phyloP scores from a whole-genome alignment of 2,113 vertebrate genomes.

The Myotis brandtii region DNA sequence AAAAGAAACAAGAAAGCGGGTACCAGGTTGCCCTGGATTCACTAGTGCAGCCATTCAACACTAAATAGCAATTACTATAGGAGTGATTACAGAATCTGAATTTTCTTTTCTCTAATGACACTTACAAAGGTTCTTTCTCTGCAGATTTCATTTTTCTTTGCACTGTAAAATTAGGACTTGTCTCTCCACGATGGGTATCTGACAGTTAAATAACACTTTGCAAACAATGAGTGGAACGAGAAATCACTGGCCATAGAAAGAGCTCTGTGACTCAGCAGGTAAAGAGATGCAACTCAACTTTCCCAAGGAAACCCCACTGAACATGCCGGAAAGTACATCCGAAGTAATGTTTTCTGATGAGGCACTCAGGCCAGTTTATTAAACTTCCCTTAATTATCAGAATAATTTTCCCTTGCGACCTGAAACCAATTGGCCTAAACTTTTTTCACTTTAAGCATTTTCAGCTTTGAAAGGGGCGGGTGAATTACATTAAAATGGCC shows the following conservation, averaged over 20 bases:
- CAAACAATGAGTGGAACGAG: constrained; percentile 55
- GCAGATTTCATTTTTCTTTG: constrained; percentile 56
- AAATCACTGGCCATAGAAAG: constrained; percentile 44
- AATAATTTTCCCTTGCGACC: constrained; percentile 58
- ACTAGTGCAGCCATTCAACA: background rate
- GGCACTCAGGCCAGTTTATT: background rate
- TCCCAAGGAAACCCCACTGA: constrained; percentile 17
- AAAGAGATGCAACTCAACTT: background rate
- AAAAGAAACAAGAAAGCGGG: background rate
- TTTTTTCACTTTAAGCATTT: constrained; percentile 34
- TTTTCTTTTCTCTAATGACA: background rate
- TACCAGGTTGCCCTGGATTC: background rate
- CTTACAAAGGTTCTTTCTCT: background rate
- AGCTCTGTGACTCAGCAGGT: constrained; percentile 59
- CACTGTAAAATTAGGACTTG: constrained; percentile 67
- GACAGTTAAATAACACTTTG: constrained; percentile 70
- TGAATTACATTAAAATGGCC: constrained; percentile 5
- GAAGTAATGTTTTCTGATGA: background rate
- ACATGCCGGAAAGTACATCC: background rate
- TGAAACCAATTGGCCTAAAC: constrained; percentile 45
- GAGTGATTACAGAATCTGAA: background rate
- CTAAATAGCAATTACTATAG: background rate
- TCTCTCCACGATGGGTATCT: constrained; percentile 39
- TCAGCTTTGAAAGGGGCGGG: background rate
- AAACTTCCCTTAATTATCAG: constrained; percentile 56